Evolutionary conservation across 2,888 invertebrate species (phyloP).

Genomic region (Sesamia inferens): DNA sequence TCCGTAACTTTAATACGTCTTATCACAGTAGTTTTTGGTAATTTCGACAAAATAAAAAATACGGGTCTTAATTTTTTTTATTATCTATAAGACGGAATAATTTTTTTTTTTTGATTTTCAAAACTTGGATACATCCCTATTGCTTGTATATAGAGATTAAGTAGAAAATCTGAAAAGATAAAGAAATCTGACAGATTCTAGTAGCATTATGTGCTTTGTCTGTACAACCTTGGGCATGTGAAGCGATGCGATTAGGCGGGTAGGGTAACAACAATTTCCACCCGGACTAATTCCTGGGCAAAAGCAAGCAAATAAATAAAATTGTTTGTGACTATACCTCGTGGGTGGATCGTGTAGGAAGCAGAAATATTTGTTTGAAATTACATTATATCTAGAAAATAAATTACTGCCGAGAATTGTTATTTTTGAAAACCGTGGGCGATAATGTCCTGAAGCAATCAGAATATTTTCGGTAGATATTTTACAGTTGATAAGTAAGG

Average conservation of each 20-base stretch:
- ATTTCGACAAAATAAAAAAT: no score
- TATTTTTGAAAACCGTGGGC: background rate
- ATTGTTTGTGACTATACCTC: background rate
- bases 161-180: no score
- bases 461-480: background rate
- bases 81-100: no score
- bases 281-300: background rate
- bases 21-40: no score
- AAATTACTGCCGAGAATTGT: background rate
- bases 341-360: constrained; percentile 18
- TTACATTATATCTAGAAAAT: background rate
- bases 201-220: no score
- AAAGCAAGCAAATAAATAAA: background rate
- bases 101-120: no score
- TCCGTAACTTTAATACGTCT: no score
- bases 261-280: background rate
- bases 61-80: no score
- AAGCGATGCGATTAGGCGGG: background rate
- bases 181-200: no score
- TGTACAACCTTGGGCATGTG: no score
- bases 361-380: constrained; percentile 2
- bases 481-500: background rate
- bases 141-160: no score
- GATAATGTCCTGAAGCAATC: background rate
- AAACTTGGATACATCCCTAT: no score